Evolutionary conservation across 2,113 vertebrate species (phyloP).

Genomic region (Solenodon paradoxus): DNA sequence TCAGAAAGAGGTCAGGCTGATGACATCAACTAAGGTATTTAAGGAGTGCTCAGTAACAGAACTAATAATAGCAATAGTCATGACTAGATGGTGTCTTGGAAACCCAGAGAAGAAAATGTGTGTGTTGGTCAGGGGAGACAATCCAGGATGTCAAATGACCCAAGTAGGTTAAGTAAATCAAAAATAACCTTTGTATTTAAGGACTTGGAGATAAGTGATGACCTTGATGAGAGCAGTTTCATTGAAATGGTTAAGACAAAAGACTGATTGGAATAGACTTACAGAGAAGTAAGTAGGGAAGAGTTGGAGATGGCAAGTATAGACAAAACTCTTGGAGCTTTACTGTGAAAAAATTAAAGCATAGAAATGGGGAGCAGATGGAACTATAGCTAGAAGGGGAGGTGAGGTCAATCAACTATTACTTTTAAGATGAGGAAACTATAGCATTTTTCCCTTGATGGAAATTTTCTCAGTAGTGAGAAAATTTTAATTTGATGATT

Average conservation of each 20-base stretch:
- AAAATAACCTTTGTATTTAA: neutral
- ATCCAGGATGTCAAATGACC: neutral
- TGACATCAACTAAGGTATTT: neutral
- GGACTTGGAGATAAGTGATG: neutral
- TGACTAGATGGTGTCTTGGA: neutral
- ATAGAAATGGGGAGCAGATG: neutral
- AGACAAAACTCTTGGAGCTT: neutral
- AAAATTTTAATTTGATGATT: conserved; percentile 8
- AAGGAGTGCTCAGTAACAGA: neutral
- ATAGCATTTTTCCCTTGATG: neutral
- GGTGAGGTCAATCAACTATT: neutral
- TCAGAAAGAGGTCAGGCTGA: neutral
- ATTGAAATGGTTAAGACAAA: neutral
- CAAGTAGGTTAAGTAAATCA: neutral
- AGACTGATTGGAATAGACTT: neutral
- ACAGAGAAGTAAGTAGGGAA: neutral
- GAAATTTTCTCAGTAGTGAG: neutral
- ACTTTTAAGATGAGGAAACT: conserved; percentile 49
- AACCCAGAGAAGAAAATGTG: neutral
- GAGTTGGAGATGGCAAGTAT: neutral
- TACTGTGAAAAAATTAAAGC: neutral
- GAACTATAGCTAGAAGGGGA: neutral
- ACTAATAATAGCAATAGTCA: too few species aligned
- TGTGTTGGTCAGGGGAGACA: neutral
- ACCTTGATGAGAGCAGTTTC: neutral